Base-by-base conservation (phyloP, 2,113 vertebrate species). In the Ophthalmolycus amberensis region DNA sequence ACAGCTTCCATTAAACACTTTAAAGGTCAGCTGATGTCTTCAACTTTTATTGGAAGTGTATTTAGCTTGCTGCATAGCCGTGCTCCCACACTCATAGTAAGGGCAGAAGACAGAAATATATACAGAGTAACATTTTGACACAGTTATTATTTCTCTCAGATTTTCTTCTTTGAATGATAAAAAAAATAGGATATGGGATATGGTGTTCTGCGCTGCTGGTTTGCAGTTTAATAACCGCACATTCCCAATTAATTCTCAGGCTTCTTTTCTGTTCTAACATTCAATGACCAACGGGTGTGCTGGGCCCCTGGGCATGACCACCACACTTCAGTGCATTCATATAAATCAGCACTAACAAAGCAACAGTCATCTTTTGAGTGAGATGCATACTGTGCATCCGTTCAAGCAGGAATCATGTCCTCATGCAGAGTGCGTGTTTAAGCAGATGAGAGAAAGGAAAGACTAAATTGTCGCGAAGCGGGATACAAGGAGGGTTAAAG, bases 401-500 rank as follows among this genome's bases (percentile, higher is more conserved):
- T 46, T 84, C 20, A 75, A 67, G 54, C 18, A 50, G 70, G 38
- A 73, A n/a, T 54, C 14, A 29, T 11, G 11, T 67, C 9, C 22
- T 50, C 44, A 29, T 44, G 18, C 74, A 22, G 14, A 77, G 32
- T 60, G 37, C 20, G 54, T 71, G n/a, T 72, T 79, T 70, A 40
- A 64, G 73, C 27, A 69, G 29, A 80, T 48, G 50, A 76, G 62
- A 60, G 29, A 44, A 80, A 85, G 72, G 68, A 62, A 79, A 74
- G 64, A 75, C 29, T 38, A 44, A 77, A 80, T 77, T 77, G 71
- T 58, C 69, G 22, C 83, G 62, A 68, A 56, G 18, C 20, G 2
- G 48, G 25, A 76, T 63, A 60, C 63, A 79, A 63, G 22, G 6
- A 25, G 70, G 65, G 69, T 82, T 42, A 80, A 85, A 68, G 83